Evolutionary conservation across 1,140 invertebrate genomes (phyloP), one percentile per base, ranked within the genome.

Genomic region (Aphidius ervi): DNA sequence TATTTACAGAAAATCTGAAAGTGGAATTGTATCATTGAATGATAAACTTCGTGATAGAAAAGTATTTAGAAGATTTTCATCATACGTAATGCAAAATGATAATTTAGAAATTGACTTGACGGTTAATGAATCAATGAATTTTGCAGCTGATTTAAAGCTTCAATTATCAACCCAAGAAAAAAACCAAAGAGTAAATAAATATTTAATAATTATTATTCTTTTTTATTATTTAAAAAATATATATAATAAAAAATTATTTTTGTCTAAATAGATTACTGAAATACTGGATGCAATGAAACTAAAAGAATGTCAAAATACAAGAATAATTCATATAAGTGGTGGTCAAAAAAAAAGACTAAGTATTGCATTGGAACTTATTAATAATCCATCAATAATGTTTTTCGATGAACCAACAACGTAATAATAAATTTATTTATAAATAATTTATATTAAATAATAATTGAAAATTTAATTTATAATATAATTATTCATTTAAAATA

Each of bases 371-470:
- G 89, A 92, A 74, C 73, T 92, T 61, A 81, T 95, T 54, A 93
- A 89, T 70, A 94, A 96, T 78, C 94, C 94, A 6, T 91, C 92
- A 5, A 83, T 96, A 7, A 87, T 97, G 82, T 94, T 95, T 78
- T 88, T 97, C 67, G 94, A 97, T 74, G 94, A 97, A 75, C 94
- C 94, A 47, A 97, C 94, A 5, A 95, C 91, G 93, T 95, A 75
- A 84, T 60, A 41, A 10, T 61, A 9, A 40, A 39, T 10, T 58
- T 58, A 3, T 42, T 43, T 49, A 8, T 9, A 45, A 49, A 48
- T 37, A 48, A 6, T 41, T 42, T 16, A 16, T 16, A 16, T 16
- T n/a, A n/a, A 20, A 20, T 9, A 23, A 37, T 9, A 47, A 54
- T 40, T 41, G 10, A 40, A 43, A 10, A 31, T 10, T 41, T 42